phyloP scores from a whole-genome alignment of 1,140 invertebrate species.

The Lanistes nyassanus region DNA sequence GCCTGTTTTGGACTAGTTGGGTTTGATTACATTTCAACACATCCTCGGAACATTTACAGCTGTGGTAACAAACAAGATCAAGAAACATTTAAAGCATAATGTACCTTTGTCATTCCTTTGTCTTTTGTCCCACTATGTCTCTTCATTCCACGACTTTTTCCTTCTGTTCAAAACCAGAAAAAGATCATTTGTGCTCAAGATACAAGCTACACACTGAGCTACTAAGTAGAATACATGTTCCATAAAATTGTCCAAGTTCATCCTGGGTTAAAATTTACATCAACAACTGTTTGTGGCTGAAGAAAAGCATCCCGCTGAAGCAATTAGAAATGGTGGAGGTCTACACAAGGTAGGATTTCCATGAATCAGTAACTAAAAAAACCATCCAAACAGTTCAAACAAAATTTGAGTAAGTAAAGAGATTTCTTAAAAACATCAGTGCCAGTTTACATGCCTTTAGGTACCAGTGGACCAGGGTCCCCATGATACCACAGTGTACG shows the following conservation, averaged over 20 bases:
- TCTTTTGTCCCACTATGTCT: not conserved
- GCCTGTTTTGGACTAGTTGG: no score
- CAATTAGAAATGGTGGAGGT: not conserved
- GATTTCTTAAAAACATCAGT: no score
- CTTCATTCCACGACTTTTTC: not conserved
- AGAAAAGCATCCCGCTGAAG: not conserved
- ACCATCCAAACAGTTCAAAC: not conserved
- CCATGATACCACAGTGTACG: conserved; percentile 66
- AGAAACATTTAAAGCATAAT: conserved; percentile 1
- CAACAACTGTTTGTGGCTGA: not conserved
- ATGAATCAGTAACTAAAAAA: not conserved
- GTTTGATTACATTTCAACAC: no score
- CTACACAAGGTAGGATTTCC: not conserved
- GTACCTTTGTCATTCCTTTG: conserved; percentile 10
- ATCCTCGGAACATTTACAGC: not conserved
- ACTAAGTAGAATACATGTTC: no score
- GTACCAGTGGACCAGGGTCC: conserved; percentile 54
- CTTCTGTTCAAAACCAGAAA: conserved; percentile 5
- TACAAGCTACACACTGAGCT: no score
- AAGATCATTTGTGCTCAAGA: no score
- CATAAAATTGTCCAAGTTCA: no score
- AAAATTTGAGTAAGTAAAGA: not conserved
- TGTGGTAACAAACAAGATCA: not conserved
- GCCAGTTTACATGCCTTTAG: conserved; percentile 45
- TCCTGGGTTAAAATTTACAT: no score